A percentile compares a stretch with the other conserved stretches of the same genome.
These are phyloP conservation scores for Dione vanillae DNA, from an alignment of 2,888 invertebrate genomes.

Conservation along the genomic window DNA sequence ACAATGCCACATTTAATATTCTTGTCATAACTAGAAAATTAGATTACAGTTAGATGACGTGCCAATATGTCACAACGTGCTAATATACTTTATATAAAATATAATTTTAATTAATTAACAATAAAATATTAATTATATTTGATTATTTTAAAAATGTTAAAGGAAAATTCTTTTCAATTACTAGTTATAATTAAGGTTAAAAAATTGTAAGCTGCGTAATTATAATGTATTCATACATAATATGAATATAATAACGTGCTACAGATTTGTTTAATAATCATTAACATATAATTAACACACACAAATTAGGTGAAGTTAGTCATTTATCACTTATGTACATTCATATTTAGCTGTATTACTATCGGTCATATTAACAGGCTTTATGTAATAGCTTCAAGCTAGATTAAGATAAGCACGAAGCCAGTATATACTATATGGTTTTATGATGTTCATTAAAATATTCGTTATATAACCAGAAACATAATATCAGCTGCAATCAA, in stretches of 20 bases:
- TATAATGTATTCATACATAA: not conserved
- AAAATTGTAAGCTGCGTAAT: not conserved
- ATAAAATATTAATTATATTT: not conserved
- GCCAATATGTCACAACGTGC: too few relatives aligned
- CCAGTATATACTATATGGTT: not conserved
- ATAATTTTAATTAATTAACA: too few relatives aligned
- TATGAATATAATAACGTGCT: conserved; percentile 8
- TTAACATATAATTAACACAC: conserved; percentile 2
- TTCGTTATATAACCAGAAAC: conserved; percentile 25
- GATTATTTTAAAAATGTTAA: not conserved
- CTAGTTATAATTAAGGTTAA: not conserved
- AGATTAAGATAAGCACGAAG: conserved; percentile 11
- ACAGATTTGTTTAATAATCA: conserved; percentile 7
- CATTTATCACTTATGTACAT: conserved; percentile 3
- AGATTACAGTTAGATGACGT: too few relatives aligned
- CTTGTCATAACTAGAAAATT: too few relatives aligned
- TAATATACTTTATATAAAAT: not conserved
- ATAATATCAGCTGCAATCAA: conserved; percentile 19
- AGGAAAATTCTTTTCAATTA: not conserved
- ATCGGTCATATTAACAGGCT: conserved; percentile 5
- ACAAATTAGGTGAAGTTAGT: not conserved
- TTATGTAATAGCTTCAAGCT: conserved; percentile 8
- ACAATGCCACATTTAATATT: too few relatives aligned
- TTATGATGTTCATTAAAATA: conserved; percentile 26
- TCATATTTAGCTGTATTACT: not conserved